A percentile compares a stretch with the other conserved stretches of the same genome.
Conservation (phyloP, 2,113 vertebrate species). For the Motacilla tschutschensis region DNA sequence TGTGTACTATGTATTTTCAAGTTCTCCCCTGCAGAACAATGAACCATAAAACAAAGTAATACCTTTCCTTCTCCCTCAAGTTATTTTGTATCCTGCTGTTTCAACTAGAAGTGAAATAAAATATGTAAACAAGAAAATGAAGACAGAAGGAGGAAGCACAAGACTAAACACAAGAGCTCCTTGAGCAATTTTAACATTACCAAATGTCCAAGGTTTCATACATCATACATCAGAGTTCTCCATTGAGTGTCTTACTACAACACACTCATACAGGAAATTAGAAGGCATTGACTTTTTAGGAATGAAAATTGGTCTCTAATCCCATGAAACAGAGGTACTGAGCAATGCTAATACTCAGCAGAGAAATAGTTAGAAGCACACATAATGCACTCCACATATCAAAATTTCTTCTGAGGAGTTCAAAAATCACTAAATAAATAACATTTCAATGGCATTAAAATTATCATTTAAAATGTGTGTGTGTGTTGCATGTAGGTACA, state of each 20-base stretch:
- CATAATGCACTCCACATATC: not conserved
- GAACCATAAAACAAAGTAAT: conserved; percentile 27
- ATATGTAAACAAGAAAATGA: conserved; percentile 31
- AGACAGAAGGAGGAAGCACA: not conserved
- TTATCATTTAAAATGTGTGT: not conserved
- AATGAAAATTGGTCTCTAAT: not conserved
- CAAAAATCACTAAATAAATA: not conserved
- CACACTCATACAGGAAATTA: not conserved
- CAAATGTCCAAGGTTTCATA: not conserved
- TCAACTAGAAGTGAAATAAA: conserved; percentile 14
- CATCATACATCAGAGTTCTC: not conserved
- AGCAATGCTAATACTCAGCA: not conserved
- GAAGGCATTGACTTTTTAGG: not conserved
- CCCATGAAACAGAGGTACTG: not conserved
- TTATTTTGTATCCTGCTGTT: conserved; percentile 10
- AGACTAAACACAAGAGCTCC: not conserved
- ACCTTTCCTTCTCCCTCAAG: conserved; percentile 21
- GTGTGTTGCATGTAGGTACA: accelerated
- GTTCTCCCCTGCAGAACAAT: conserved; percentile 12
- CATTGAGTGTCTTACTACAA: not conserved
- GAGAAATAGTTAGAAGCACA: not conserved
- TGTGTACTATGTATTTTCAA: not conserved
- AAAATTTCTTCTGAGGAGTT: not conserved
- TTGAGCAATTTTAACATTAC: not conserved
- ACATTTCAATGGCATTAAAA: not conserved